A percentile compares a stretch with the other conserved stretches of the same genome.
Conservation (phyloP, 1,140 invertebrate species). For the Achatina immaculata region DNA sequence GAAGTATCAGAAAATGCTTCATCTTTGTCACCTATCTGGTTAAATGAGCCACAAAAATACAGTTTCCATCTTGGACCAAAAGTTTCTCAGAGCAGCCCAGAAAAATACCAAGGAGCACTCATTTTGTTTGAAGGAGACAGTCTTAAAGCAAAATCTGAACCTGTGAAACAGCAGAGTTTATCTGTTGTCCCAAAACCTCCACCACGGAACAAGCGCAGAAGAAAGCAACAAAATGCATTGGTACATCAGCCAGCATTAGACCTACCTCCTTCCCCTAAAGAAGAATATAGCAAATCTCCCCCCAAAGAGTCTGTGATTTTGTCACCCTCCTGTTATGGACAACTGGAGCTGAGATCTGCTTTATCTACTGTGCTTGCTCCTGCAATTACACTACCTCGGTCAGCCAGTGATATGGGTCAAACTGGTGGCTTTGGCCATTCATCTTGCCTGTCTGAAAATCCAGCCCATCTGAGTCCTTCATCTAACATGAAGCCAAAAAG, state of each 20-base stretch:
- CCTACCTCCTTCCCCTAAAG: conserved; percentile 16
- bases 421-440: background rate
- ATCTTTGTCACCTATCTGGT: background rate
- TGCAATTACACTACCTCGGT: conserved; percentile 16
- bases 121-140: background rate
- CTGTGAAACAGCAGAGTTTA: background rate
- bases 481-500: conserved; percentile 17
- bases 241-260: conserved; percentile 37
- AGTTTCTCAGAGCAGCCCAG: background rate
- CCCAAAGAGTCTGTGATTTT: background rate
- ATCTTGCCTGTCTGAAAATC: background rate
- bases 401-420: conserved; percentile 15
- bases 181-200: conserved; percentile 7
- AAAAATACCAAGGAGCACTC: background rate
- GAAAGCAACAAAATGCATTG: background rate
- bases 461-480: conserved; percentile 1
- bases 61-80: background rate
- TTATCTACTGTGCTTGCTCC: background rate
- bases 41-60: background rate
- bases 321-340: background rate
- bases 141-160: background rate
- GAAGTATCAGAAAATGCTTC: background rate
- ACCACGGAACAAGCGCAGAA: conserved; percentile 9
- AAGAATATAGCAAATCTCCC: background rate
- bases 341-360: background rate